Evolutionary conservation across 2,888 invertebrate species (phyloP).

Genomic region (Desoria tigrina): DNA sequence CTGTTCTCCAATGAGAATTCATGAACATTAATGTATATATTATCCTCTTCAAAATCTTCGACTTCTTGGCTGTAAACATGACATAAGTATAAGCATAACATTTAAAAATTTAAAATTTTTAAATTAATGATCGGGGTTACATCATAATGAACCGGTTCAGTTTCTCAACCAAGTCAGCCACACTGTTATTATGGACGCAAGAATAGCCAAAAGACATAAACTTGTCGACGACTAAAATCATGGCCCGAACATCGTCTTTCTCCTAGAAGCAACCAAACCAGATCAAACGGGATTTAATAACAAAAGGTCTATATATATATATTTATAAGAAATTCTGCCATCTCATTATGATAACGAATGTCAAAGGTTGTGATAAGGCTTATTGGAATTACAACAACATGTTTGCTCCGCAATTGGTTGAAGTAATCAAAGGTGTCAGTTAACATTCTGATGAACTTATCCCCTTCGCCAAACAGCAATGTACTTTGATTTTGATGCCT

Average conservation of each 20-base stretch:
- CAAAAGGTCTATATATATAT: too few species aligned
- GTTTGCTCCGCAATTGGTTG: not conserved
- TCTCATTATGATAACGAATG: too few species aligned
- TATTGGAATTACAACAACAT: not conserved
- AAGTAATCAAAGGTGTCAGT: constrained; percentile 8
- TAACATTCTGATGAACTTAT: constrained; percentile 3
- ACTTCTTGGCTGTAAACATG: not conserved
- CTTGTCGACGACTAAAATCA: not conserved
- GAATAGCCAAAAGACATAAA: constrained; percentile 3
- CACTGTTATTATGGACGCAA: not conserved
- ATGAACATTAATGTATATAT: not conserved
- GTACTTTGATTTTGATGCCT: not conserved
- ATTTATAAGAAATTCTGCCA: too few species aligned
- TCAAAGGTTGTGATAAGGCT: not conserved
- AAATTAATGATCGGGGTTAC: too few species aligned
- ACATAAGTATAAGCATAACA: too few species aligned
- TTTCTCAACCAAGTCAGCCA: too few species aligned
- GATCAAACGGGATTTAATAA: too few species aligned
- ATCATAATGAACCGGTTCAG: too few species aligned
- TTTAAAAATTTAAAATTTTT: too few species aligned
- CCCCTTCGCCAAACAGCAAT: constrained; percentile 6
- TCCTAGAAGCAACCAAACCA: not conserved
- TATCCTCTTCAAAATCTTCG: not conserved
- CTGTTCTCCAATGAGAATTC: too few species aligned
- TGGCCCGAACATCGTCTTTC: not conserved